Conservation (phyloP, 2,888 invertebrate species). For the Dioctria linearis region DNA sequence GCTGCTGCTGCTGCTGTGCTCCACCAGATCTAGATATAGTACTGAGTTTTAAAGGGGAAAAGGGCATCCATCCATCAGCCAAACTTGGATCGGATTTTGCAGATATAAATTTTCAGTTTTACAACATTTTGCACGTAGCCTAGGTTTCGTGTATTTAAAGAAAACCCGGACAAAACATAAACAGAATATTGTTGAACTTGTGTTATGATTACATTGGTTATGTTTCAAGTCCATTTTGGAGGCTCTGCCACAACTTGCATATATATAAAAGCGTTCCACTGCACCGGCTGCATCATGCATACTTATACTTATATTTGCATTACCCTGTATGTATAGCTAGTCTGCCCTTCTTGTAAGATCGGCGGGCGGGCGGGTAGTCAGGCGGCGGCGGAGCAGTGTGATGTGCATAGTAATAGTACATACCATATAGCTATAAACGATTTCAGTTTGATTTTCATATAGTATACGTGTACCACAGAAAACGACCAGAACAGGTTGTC, state of each 20-base stretch:
- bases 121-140: slow-evolving; percentile 50
- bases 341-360: not conserved
- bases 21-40: too few relatives aligned
- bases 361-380: too few relatives aligned
- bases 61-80: not conserved
- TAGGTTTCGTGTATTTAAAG: slow-evolving; percentile 42
- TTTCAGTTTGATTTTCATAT: slow-evolving; percentile 30
- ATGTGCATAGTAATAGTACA: not conserved
- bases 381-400: not conserved
- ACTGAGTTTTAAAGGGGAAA: too few relatives aligned
- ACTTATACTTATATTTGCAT: slow-evolving; percentile 43
- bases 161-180: slow-evolving; percentile 51
- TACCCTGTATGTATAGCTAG: not conserved
- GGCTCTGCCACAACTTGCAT: slow-evolving; percentile 21
- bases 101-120: slow-evolving; percentile 47
- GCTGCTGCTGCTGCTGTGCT: not conserved
- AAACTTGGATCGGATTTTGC: slow-evolving; percentile 11
- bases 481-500: slow-evolving; percentile 40
- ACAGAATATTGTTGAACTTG: slow-evolving; percentile 46
- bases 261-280: slow-evolving; percentile 42
- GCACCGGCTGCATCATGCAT: slow-evolving; percentile 14
- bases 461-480: slow-evolving; percentile 28
- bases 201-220: slow-evolving; percentile 46
- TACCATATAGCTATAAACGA: not conserved
- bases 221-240: slow-evolving; percentile 19